Evolutionary conservation across 1,140 invertebrate species (phyloP), one percentile per base, ranked within the genome.

Genomic region (Drosophila nigrodunni): DNA sequence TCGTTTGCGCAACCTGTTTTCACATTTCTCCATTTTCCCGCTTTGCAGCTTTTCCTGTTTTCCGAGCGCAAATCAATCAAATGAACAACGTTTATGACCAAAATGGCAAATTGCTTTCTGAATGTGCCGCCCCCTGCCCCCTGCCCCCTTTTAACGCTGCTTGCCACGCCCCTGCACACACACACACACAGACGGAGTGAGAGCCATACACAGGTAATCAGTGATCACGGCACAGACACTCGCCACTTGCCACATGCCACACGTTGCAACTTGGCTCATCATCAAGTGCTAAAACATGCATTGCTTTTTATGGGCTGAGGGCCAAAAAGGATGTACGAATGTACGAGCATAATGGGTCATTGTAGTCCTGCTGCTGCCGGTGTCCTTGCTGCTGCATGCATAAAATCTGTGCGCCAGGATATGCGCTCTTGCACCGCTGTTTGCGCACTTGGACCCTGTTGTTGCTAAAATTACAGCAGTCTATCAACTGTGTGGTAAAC

Each of bases 71-170:
- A 87, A 88, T 88, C 83, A 88, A 88, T 88, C 83, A 88, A 88
- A 83, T 79, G 72, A 47, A 68, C 77, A 43, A 70, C 79, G 80
- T 79, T 86, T 86, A 88, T 89, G 80, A 43, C 80, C 74, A 55
- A 87, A 83, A 82, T 80, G 77, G 85, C 77, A 88, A 88, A 88
- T 89, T 88, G 83, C 80, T 74, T 81, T 80, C 50, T 65, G 78
- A 85, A 86, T 65, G 54, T 5, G 4, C 25, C 25, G 25, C 6
- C 25, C 25, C 25, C 41, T 34, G 7, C 44, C 15, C 3, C 21
- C n/a, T 18, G 39, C 2, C 18, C 18, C 18, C 18, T 2, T 21
- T 21, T 21, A 39, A 11, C 6, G 25, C 25, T 5, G 11, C 21
- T 41, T 59, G 55, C 13, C 15, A 39, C 15, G 18, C 55, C n/a